Evolutionary conservation across 2,888 invertebrate genomes (phyloP).

Genomic region (Deladenus siricidicola): DNA sequence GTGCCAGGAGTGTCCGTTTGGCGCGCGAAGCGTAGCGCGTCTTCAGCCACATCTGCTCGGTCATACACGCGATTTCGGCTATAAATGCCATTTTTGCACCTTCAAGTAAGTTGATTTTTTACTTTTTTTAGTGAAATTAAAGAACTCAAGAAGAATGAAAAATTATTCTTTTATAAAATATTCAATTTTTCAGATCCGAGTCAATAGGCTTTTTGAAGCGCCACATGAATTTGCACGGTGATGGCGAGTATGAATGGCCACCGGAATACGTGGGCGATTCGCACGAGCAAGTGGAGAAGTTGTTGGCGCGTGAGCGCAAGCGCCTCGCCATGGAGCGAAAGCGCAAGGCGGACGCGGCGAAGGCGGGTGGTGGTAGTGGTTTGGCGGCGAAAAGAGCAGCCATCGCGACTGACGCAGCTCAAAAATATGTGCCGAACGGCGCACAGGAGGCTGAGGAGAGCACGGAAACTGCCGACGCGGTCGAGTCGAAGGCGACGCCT

Average conservation of each 20-base stretch:
- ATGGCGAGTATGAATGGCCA: constrained; percentile 11
- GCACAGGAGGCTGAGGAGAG: not conserved
- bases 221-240: constrained; percentile 13
- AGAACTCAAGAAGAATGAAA: too few species aligned
- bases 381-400: too few species aligned
- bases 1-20: constrained; percentile 18
- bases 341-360: not conserved
- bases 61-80: constrained; percentile 14
- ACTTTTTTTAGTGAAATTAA: not conserved
- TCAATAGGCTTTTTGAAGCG: constrained; percentile 15
- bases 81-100: constrained; percentile 12
- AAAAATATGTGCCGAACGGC: not conserved
- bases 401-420: not conserved
- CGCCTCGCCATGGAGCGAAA: not conserved
- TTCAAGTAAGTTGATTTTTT: constrained; percentile 8
- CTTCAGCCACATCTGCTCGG: constrained; percentile 15
- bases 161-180: not conserved
- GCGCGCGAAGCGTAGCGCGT: constrained; percentile 12
- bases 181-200: constrained; percentile 10
- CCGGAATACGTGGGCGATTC: constrained; percentile 18
- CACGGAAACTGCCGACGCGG: not conserved
- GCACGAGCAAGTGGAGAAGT: constrained; percentile 4
- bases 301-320: constrained; percentile 4
- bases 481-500: not conserved
- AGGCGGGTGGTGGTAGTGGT: too few species aligned